Base-by-base conservation (phyloP, 2,888 invertebrate genomes). In the Scelioninae gen. 2 region DNA sequence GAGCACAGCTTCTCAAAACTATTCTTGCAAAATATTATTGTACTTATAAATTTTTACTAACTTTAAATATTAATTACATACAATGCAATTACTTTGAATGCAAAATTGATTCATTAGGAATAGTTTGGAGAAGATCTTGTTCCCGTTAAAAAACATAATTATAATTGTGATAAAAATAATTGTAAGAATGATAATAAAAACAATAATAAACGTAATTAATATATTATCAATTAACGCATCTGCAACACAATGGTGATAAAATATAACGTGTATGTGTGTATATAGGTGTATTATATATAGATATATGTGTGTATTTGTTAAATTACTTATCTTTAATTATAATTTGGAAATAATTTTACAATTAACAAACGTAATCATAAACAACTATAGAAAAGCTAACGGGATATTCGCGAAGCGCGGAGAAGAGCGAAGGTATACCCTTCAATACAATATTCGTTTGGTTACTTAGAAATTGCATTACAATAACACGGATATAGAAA, bases 331-430 rank as follows among this genome's bases (percentile, higher is more conserved):
- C 25, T 25, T 25, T 4, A 74, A 76, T 77, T 73, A 64, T 80
- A 78, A 78, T 75, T 70, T 76, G 77, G 77, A 73, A 77, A 76
- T 78, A 82, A 80, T 77, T 83, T 79, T 82, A 83, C 82, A 82
- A 60, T 81, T 78, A 81, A 82, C 80, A 76, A 82, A 81, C 77
- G 79, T 78, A 74, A 83, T 74, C 79, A 78, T 80, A 79, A n/a
- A 65, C 70, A 67, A 48, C 63, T 67, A 70, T 70, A 65, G 64
- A 69, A 65, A 67, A 72, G 74, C 69, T 65, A 70, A 60, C 69
- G 61, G 69, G 68, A 58, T 68, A 68, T 16, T 64, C 64, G 73
- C 64, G 25, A 15, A 39, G 39, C 65, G 55, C 18, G 43, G 60
- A 65, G 60, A 70, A 74, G 74, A 74, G 74, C 73, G 72, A 74